Percentiles rank a stretch among this genome's conserved stretches.
These are phyloP conservation scores for Sarcophaga peregrina DNA, from an alignment of 1,140 invertebrate species.

Conservation along the genomic window DNA sequence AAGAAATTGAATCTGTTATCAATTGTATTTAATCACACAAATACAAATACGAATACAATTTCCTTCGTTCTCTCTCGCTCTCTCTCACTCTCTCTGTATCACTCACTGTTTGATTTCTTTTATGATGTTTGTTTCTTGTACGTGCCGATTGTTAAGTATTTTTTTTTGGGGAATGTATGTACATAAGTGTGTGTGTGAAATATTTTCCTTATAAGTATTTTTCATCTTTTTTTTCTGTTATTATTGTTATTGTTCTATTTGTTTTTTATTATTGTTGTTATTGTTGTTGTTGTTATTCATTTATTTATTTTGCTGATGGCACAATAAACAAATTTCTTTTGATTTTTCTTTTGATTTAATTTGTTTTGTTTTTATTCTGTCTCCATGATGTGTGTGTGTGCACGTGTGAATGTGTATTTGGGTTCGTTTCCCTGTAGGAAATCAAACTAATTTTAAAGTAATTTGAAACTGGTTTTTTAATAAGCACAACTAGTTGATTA, in stretches of 20 bases:
- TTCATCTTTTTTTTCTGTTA: neutral
- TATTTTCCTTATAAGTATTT: constrained; percentile 22
- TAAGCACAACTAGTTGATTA: too few relatives aligned
- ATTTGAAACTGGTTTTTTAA: too few relatives aligned
- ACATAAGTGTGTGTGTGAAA: too few relatives aligned
- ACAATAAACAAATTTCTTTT: constrained; percentile 37
- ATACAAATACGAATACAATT: neutral
- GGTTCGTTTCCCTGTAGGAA: too few relatives aligned
- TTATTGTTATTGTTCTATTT: neutral
- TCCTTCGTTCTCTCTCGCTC: too few relatives aligned
- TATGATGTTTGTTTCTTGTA: too few relatives aligned
- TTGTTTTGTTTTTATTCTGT: neutral
- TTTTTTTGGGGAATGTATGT: too few relatives aligned
- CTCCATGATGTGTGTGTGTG: neutral
- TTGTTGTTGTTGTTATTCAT: neutral
- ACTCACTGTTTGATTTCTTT: too few relatives aligned
- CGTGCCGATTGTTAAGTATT: too few relatives aligned
- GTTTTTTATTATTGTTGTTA: neutral
- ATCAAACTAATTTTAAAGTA: too few relatives aligned
- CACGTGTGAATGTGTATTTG: neutral
- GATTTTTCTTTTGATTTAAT: constrained; percentile 23
- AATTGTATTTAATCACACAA: constrained; percentile 32
- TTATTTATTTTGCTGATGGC: constrained; percentile 38
- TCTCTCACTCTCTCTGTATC: too few relatives aligned
- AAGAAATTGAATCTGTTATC: constrained; percentile 36